These are phyloP conservation scores for Antedon mediterranea DNA, from an alignment of 53 echinoderm and acorn worm species.

Conservation along the genomic window DNA sequence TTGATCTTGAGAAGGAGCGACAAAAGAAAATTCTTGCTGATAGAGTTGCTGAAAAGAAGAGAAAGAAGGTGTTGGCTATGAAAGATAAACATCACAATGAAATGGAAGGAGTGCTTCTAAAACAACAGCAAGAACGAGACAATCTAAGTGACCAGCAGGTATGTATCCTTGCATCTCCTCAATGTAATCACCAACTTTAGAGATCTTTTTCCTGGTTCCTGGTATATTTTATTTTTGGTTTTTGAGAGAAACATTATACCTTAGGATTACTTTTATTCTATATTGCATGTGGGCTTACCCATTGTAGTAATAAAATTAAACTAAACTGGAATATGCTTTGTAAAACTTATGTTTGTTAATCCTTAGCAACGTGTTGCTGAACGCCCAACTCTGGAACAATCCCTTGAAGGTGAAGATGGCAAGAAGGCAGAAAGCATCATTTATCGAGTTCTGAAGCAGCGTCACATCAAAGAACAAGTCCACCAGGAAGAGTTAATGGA, in stretches of 20 bases:
- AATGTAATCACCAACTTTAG: too few species aligned
- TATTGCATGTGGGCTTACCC: too few species aligned
- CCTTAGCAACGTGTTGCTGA: conserved; percentile 57
- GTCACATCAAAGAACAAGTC: conserved; percentile 91
- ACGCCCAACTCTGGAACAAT: conserved; percentile 48
- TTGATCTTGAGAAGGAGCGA: conserved; percentile 63
- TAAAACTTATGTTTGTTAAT: neutral
- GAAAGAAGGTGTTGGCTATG: conserved; percentile 41
- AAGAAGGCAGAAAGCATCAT: conserved; percentile 86
- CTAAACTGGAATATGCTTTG: too few species aligned
- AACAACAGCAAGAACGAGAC: conserved; percentile 61
- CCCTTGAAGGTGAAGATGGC: conserved; percentile 45
- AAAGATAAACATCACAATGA: conserved; percentile 53
- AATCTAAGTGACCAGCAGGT: conserved; percentile 60
- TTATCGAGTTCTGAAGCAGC: conserved; percentile 63
- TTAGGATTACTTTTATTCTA: too few species aligned
- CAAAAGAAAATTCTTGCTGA: conserved; percentile 61
- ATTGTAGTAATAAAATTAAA: too few species aligned
- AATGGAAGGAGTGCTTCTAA: conserved; percentile 53
- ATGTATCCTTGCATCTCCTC: too few species aligned
- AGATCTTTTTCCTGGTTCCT: too few species aligned
- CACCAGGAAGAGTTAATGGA: conserved; percentile 96
- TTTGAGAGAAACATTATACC: too few species aligned
- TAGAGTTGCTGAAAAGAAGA: conserved; percentile 52
- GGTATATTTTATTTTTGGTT: too few species aligned